Percentiles rank a stretch among this genome's conserved stretches.
Evolutionary conservation across 1,140 invertebrate species (phyloP).

Genomic region (Lethocerus indicus): DNA sequence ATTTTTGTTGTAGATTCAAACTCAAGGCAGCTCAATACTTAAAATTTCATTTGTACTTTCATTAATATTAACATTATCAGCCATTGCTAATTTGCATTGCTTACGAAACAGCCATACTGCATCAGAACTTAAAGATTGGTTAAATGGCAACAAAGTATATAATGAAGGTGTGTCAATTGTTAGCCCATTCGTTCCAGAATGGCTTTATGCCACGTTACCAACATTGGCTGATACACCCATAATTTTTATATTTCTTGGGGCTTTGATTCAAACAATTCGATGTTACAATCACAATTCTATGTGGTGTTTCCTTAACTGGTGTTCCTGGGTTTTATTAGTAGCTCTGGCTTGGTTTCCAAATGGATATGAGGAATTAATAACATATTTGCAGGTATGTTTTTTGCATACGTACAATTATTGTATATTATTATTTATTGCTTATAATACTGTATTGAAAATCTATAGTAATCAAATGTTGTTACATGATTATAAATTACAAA

Average conservation of each 20-base stretch:
- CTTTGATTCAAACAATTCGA: neutral
- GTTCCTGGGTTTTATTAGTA: slow-evolving; percentile 1
- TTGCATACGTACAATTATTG: too few species aligned
- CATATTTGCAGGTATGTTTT: neutral
- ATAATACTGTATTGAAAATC: too few species aligned
- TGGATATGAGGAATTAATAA: neutral
- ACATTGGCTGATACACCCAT: neutral
- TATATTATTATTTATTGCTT: too few species aligned
- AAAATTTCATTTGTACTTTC: too few species aligned
- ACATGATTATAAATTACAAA: too few species aligned
- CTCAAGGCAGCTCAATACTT: too few species aligned
- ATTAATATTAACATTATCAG: too few species aligned
- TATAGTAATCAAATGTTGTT: too few species aligned
- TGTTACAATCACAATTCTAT: neutral
- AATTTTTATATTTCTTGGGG: neutral
- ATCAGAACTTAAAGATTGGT: neutral
- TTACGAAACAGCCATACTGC: neutral
- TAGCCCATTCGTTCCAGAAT: neutral
- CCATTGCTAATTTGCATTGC: neutral
- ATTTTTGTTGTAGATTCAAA: too few species aligned
- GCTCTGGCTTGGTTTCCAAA: neutral
- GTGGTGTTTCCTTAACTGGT: neutral
- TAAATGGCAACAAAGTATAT: neutral
- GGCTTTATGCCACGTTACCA: neutral
- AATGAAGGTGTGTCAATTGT: neutral